phyloP scores from a whole-genome alignment of 2,113 vertebrate genomes.

The Eptesicus fuscus region DNA sequence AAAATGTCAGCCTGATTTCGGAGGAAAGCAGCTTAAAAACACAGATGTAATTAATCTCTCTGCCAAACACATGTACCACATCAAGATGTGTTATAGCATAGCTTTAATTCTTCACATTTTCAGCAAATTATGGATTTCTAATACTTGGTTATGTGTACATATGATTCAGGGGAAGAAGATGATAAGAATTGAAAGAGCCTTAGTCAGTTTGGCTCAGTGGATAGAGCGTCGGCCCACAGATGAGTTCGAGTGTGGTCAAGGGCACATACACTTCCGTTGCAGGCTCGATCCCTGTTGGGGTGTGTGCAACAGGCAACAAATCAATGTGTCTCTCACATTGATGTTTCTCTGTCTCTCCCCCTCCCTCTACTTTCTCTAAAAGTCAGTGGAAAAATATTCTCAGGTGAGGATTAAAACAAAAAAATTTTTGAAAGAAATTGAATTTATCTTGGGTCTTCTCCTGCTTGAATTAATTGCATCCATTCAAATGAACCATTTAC shows the following conservation, averaged over 20 bases:
- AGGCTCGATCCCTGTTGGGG: too few relatives aligned
- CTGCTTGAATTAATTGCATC: conserved; percentile 22
- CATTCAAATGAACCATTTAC: conserved; percentile 29
- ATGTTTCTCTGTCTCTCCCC: too few relatives aligned
- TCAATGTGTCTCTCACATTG: too few relatives aligned
- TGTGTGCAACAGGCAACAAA: too few relatives aligned
- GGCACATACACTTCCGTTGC: too few relatives aligned
- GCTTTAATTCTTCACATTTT: conserved; percentile 34
- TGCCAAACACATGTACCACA: background rate
- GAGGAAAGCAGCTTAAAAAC: conserved; percentile 38
- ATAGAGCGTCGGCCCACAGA: too few relatives aligned
- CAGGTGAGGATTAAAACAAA: too few relatives aligned
- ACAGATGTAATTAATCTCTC: conserved; percentile 42
- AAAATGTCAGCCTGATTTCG: conserved; percentile 36
- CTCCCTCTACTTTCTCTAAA: too few relatives aligned
- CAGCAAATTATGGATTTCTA: background rate
- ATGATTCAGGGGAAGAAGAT: conserved; percentile 28
- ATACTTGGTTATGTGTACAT: background rate
- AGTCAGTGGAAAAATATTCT: too few relatives aligned
- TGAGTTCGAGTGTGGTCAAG: too few relatives aligned
- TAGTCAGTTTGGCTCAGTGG: too few relatives aligned
- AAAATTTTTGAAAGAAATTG: conserved; percentile 23
- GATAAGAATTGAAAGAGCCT: conserved; percentile 36
- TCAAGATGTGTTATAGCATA: conserved; percentile 32
- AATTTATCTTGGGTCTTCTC: conserved; percentile 1